These are phyloP conservation scores for Lucilia cuprina DNA, from an alignment of 1,140 invertebrate species.

Conservation along the genomic window DNA sequence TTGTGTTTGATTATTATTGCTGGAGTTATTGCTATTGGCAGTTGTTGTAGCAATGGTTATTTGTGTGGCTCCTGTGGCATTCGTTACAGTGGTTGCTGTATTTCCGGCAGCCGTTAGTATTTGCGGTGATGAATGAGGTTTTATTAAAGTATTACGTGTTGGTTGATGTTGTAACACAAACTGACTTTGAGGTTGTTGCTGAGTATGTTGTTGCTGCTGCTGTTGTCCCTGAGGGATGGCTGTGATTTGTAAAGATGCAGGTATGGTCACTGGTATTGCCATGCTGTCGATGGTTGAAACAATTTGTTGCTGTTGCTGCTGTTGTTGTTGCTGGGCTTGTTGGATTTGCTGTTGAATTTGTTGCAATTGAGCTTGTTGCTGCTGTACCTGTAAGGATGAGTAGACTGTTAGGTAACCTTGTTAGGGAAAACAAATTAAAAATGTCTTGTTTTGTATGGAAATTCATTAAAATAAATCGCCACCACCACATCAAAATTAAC, in stretches of 20 bases:
- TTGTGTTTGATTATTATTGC: constrained; percentile 29
- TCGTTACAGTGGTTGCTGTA: constrained; percentile 43
- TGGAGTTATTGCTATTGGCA: constrained; percentile 41
- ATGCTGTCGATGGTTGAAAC: constrained; percentile 38
- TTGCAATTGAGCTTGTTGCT: constrained; percentile 47
- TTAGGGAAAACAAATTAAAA: constrained; percentile 29
- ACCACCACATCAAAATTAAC: background rate
- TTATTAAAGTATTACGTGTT: constrained; percentile 42
- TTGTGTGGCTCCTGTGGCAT: constrained; percentile 17
- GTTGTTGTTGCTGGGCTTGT: constrained; percentile 52
- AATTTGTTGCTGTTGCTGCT: constrained; percentile 38
- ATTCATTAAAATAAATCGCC: background rate
- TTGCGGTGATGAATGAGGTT: constrained; percentile 47
- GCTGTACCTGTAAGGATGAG: constrained; percentile 49
- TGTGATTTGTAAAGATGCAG: constrained; percentile 58
- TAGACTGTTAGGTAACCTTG: constrained; percentile 40
- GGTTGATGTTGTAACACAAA: constrained; percentile 30
- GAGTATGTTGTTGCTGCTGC: constrained; percentile 26
- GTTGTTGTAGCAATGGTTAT: constrained; percentile 36
- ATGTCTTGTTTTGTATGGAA: constrained; percentile 1
- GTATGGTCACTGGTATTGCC: constrained; percentile 53
- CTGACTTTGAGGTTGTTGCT: constrained; percentile 20
- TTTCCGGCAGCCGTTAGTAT: background rate
- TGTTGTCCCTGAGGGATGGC: constrained; percentile 49
- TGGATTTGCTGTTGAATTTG: constrained; percentile 47